phyloP scores from a whole-genome alignment of 2,888 invertebrate species.

The Harpalus rubripes region DNA sequence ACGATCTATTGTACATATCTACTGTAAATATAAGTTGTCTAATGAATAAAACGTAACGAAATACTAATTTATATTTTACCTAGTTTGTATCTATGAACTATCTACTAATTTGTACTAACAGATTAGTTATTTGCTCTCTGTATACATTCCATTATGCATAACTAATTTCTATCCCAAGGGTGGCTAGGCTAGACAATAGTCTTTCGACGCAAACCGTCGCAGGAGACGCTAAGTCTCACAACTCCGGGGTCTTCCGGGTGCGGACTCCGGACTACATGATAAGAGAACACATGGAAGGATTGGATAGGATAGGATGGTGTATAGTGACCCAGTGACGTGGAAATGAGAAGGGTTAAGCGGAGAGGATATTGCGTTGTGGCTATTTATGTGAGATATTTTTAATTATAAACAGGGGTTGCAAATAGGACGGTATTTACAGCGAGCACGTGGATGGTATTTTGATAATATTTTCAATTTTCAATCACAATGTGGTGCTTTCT shows the following conservation, averaged over 20 bases:
- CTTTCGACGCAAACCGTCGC: not conserved
- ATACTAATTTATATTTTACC: not conserved
- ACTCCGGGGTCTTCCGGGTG: not conserved
- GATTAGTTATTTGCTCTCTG: not conserved
- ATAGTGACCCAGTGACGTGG: slow-evolving; percentile 40
- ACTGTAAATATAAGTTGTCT: no score
- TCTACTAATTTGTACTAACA: not conserved
- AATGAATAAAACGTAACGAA: no score
- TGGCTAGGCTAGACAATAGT: not conserved
- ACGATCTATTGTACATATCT: no score
- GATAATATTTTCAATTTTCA: not conserved
- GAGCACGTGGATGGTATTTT: not conserved
- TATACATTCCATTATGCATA: not conserved
- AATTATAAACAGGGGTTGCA: not conserved
- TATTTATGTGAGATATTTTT: not conserved
- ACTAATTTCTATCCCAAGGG: not conserved
- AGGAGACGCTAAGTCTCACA: not conserved
- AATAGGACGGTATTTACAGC: not conserved
- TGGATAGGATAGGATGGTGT: slow-evolving; percentile 1
- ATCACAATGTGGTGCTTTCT: not conserved
- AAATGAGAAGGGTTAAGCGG: not conserved
- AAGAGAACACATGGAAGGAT: slow-evolving; percentile 40
- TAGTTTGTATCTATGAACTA: not conserved
- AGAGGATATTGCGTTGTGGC: not conserved
- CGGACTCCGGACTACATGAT: slow-evolving; percentile 20